A percentile compares a stretch with the other conserved stretches of the same genome.
Conservation (phyloP, 2,888 invertebrate genomes). For the Trichacis sp. region DNA sequence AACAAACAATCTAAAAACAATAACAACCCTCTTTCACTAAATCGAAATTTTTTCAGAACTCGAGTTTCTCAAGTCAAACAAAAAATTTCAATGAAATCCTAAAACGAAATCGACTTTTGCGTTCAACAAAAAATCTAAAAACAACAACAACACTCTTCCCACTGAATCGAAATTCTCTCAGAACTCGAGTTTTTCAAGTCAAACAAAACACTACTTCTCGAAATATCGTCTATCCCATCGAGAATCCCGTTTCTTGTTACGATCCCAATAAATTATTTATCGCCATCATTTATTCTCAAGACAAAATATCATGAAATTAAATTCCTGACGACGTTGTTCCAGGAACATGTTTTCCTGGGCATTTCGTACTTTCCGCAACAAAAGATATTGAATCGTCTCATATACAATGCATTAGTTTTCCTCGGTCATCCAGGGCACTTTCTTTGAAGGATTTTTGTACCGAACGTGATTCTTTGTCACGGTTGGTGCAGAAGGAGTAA, state of each 20-base stretch:
- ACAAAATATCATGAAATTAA: neutral
- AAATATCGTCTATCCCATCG: neutral
- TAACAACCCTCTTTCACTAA: no score
- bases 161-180: no score
- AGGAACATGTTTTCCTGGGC: neutral
- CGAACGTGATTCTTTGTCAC: constrained; percentile 24
- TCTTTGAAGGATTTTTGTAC: constrained; percentile 11
- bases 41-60: no score
- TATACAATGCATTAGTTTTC: constrained; percentile 20
- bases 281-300: neutral
- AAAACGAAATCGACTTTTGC: no score
- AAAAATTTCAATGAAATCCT: no score
- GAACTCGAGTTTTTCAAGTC: neutral
- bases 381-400: constrained; percentile 11
- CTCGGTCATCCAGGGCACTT: constrained; percentile 13
- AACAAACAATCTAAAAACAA: no score
- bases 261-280: neutral
- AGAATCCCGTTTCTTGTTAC: neutral
- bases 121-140: no score
- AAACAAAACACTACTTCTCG: neutral
- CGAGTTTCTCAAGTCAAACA: no score
- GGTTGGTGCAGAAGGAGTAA: constrained; percentile 20
- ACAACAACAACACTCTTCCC: no score
- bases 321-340: neutral
- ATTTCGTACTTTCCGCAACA: neutral